These are phyloP conservation scores for Lysandra coridon DNA, from an alignment of 2,888 invertebrate genomes.

Conservation along the genomic window DNA sequence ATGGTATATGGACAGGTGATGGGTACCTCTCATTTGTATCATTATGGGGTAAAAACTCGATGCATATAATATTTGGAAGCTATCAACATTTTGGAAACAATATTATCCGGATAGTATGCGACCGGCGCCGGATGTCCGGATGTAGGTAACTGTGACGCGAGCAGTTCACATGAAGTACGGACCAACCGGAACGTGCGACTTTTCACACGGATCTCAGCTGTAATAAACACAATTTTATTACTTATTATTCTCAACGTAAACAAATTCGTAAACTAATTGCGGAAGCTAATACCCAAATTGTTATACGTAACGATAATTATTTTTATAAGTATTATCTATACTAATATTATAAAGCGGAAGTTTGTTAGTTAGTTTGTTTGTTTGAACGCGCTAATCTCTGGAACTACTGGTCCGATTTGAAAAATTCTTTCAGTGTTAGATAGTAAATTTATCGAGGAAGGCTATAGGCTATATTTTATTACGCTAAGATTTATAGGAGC, in stretches of 20 bases:
- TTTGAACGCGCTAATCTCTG: too few species aligned
- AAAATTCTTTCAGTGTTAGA: too few species aligned
- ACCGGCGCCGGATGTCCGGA: background rate
- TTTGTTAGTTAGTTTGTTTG: too few species aligned
- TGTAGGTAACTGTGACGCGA: conserved; percentile 14
- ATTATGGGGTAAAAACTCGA: background rate
- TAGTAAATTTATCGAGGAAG: too few species aligned
- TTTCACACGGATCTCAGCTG: background rate
- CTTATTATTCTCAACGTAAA: background rate
- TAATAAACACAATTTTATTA: background rate
- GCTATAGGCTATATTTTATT: too few species aligned
- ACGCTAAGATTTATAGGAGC: too few species aligned
- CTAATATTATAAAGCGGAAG: too few species aligned
- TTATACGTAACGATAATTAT: too few species aligned
- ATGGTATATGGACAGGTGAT: background rate
- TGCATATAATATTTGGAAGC: background rate
- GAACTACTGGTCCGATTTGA: too few species aligned
- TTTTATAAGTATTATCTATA: background rate
- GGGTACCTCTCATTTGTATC: background rate
- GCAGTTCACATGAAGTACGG: background rate
- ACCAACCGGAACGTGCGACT: conserved; percentile 6
- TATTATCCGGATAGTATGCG: background rate
- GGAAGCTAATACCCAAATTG: background rate
- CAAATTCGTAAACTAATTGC: background rate
- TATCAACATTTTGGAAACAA: background rate